A percentile compares a stretch with the other conserved stretches of the same genome.
Evolutionary conservation across 64 coral and sea anemone genomes (phyloP).

Genomic region (Pocillopora damicornis): DNA sequence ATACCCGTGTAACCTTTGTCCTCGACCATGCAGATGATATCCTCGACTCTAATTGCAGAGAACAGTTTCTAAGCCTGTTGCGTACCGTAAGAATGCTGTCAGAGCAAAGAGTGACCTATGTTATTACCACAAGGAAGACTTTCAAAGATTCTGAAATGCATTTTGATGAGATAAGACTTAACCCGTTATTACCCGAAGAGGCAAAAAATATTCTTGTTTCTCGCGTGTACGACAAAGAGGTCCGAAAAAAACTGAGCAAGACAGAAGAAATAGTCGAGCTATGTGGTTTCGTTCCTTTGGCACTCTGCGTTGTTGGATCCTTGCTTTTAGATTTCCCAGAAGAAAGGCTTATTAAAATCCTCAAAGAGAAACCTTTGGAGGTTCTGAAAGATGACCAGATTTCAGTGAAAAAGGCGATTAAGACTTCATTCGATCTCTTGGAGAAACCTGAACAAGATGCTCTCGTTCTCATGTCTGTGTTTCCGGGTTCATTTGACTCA

Average conservation of each 20-base stretch:
- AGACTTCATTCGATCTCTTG: conserved; percentile 26
- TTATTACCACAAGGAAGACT: conserved; percentile 34
- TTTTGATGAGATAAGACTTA: background rate
- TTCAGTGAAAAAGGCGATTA: conserved; percentile 39
- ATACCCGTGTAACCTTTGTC: background rate
- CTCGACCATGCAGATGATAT: conserved; percentile 41
- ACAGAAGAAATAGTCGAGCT: conserved; percentile 14
- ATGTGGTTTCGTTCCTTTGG: conserved; percentile 36
- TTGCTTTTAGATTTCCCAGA: conserved; percentile 25
- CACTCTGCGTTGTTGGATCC: conserved; percentile 31
- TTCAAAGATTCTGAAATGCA: background rate
- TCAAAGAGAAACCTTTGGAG: conserved; percentile 11
- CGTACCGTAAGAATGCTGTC: conserved; percentile 23
- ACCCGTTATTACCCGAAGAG: background rate
- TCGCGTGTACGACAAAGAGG: background rate
- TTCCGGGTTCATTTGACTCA: conserved; percentile 4
- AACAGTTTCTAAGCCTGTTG: conserved; percentile 10
- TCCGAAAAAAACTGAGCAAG: background rate
- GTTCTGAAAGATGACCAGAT: conserved; percentile 14
- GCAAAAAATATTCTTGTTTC: background rate
- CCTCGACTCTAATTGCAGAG: background rate
- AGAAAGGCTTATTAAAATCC: background rate
- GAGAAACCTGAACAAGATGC: background rate
- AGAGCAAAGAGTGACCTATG: background rate
- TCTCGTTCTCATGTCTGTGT: conserved; percentile 5